Percentiles rank a stretch among this genome's conserved stretches.
Evolutionary conservation across 2,113 vertebrate species (phyloP).

Genomic region (Tringa solitaria): DNA sequence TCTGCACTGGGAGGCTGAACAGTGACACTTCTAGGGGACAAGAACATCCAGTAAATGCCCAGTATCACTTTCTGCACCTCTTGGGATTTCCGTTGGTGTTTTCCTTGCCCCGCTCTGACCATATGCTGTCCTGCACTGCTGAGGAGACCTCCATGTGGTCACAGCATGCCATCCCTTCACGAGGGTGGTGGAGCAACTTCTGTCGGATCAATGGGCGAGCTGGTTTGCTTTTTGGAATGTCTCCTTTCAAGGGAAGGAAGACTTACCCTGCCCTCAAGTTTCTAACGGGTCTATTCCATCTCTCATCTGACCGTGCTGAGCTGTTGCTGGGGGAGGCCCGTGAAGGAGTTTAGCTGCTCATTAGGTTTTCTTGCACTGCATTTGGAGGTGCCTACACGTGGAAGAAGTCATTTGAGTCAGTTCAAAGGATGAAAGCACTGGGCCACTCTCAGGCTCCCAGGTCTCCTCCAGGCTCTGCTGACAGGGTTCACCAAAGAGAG

Average conservation of each 20-base stretch:
- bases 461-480: neutral
- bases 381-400: neutral
- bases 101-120: neutral
- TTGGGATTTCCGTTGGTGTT: rapidly evolving
- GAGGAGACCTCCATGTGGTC: neutral
- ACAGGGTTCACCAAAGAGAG: neutral
- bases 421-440: neutral
- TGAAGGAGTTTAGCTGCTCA: neutral
- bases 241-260: neutral
- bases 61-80: rapidly evolving
- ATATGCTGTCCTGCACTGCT: neutral
- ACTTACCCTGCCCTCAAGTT: neutral
- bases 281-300: neutral
- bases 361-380: neutral
- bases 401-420: neutral
- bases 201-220: neutral
- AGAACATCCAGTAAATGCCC: neutral
- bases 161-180: neutral
- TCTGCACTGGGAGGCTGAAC: neutral
- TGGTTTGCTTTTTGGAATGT: neutral
- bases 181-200: neutral
- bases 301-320: neutral
- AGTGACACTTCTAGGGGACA: neutral
- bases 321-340: neutral
- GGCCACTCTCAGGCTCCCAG: neutral